Evolutionary conservation across 2,113 vertebrate species (phyloP), one percentile per base, ranked within the genome.

Genomic region (Tursiops truncatus): DNA sequence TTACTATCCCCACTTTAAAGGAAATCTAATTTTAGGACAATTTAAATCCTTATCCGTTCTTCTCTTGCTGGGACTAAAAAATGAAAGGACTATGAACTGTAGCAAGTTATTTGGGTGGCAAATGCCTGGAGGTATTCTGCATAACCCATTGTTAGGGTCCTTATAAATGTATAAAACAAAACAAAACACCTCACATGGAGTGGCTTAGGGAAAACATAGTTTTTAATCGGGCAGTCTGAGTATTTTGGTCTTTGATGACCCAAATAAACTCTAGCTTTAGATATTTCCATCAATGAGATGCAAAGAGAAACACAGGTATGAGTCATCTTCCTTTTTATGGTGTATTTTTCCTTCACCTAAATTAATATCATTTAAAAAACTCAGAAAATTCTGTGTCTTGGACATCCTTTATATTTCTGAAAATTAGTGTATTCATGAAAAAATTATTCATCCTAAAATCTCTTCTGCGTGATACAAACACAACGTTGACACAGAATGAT

Each of bases 11-110:
- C 74, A 63, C 44, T 91, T 90, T 70, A 96, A 77, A 94, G 63
- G n/a, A 90, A 96, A 77, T 5, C 58, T 92, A 92, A 89, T 67
- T 93, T 96, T 76, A 83, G n/a, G 41, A 50, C 44, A 50, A 50
- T 96, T 96, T 89, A 96, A 96, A 79, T 84, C 7, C 6, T 87
- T 79, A 80, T 50, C 33, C 13, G 23, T 92, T 89, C 96, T 86
- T 93, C 33, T 89, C 36, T n/a, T 70, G 33, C n/a, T 96, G 58
- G 20, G 36, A 63, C n/a, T 82, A 76, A 84, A 82, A 83, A 60
- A 44, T 47, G 53, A 79, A 70, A 95, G 14, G 84, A 70, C 11
- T 63, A 23, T 85, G 7, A 68, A 95, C 28, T 86, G 47, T 90
- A 89, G 73, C 33, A 67, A 81, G 15, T 90, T 88, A 79, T 68